Base-by-base conservation (phyloP, 2,888 invertebrate genomes). In the Limnephilus marmoratus region DNA sequence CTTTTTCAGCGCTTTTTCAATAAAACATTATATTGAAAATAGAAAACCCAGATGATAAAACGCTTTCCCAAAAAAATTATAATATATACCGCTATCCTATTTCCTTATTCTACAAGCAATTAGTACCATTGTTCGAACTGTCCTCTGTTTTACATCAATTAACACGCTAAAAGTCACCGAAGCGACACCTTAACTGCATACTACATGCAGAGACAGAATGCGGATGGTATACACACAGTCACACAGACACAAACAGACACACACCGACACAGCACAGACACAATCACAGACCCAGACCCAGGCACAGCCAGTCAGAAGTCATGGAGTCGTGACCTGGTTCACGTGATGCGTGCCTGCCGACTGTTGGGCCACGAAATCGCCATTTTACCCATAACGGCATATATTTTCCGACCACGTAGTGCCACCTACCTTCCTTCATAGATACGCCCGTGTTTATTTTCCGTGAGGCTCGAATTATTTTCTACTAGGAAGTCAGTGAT, bases 331-430 rank as follows among this genome's bases (percentile, higher is more conserved):
- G 85, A 85, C 85, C 85, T 41, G 85, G 41, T 41, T 85, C 85
- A 85, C 85, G 85, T 85, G 85, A 41, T 85, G 85, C 85, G 37
- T 85, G 85, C n/a, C 45, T 41, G 85, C 41, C 41, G 37, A n/a
- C 85, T n/a, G 41, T 41, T 41, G n/a, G 37, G 18, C 41, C 37
- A 41, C n/a, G 41, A 41, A 85, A 37, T 41, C 85, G 41, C 85
- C 85, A 85, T 85, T 85, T 85, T 85, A 24, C 37, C 85, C 85
- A 85, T 85, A 85, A 85, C 85, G 85, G 85, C 24, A n/a, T 85
- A 85, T 85, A 85, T 85, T 85, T 85, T 41, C 85, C 85, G 85
- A 85, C 85, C 85, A 41, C 85, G 85, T 85, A 85, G 85, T 68
- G 24, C 68, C 68, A 68, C 24, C 68, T 68, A n/a, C 68, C n/a